A percentile compares a stretch with the other conserved stretches of the same genome.
Evolutionary conservation across 2,113 vertebrate species (phyloP).

Genomic region (Vanacampus margaritifer): DNA sequence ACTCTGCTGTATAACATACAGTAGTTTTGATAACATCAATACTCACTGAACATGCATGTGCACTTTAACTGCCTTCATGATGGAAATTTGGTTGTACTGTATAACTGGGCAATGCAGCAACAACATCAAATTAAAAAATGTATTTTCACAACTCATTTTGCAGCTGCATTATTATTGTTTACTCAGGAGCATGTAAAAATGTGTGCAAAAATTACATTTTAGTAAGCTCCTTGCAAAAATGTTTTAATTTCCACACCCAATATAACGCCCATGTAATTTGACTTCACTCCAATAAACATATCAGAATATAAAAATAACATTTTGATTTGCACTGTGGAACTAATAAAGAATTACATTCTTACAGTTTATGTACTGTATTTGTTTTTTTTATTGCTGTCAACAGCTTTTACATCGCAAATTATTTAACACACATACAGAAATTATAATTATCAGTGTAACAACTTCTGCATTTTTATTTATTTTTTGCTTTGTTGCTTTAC

Average conservation of each 20-base stretch:
- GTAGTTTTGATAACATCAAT: constrained; percentile 24
- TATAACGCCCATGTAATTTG: background rate
- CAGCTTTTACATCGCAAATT: background rate
- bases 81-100: background rate
- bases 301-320: background rate
- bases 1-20: background rate
- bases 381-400: too few species aligned
- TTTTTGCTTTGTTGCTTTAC: background rate
- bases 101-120: background rate
- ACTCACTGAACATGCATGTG: constrained; percentile 17
- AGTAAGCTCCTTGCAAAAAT: background rate
- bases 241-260: background rate
- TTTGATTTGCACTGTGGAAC: background rate
- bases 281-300: background rate
- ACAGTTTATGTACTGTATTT: too few species aligned
- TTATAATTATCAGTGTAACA: background rate
- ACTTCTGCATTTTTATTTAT: too few species aligned
- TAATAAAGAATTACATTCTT: too few species aligned
- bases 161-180: background rate
- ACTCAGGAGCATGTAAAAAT: background rate
- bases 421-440: background rate
- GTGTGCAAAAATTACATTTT: background rate
- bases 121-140: background rate
- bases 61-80: constrained; percentile 19
- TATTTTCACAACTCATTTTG: background rate